A percentile compares a stretch with the other conserved stretches of the same genome.
These are phyloP conservation scores for Coelopa pilipes DNA, from an alignment of 2,888 invertebrate species.

Conservation along the genomic window DNA sequence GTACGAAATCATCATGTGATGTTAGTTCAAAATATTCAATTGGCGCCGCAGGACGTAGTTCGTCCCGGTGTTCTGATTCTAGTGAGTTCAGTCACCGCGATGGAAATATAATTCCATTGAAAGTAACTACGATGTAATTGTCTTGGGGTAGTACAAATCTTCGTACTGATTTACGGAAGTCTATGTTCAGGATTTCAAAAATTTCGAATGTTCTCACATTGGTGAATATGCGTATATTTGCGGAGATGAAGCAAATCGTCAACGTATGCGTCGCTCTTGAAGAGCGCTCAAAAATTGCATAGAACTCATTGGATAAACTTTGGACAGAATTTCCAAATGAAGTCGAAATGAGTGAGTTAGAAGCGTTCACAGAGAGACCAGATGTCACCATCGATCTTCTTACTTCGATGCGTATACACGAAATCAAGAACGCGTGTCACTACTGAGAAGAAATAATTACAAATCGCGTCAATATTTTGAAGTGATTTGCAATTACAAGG, in stretches of 20 bases:
- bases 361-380: conserved; percentile 56
- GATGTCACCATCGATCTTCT: conserved; percentile 58
- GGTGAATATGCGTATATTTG: conserved; percentile 68
- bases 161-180: conserved; percentile 69
- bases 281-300: conserved; percentile 55
- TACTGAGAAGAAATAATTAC: conserved; percentile 54
- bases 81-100: conserved; percentile 65
- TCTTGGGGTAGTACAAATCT: conserved; percentile 72
- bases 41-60: conserved; percentile 50
- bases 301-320: conserved; percentile 53
- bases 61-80: conserved; percentile 62
- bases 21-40: background rate
- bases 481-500: conserved; percentile 53
- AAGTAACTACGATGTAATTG: conserved; percentile 70
- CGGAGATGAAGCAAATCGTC: conserved; percentile 70
- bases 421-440: conserved; percentile 49
- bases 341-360: conserved; percentile 52
- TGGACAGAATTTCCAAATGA: conserved; percentile 59
- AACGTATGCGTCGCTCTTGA: conserved; percentile 57
- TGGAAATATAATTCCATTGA: conserved; percentile 67
- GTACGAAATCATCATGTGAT: conserved; percentile 21
- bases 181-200: conserved; percentile 69
- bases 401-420: conserved; percentile 57
- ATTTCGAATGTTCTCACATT: conserved; percentile 63
- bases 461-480: conserved; percentile 59